phyloP scores from a whole-genome alignment of 2,888 invertebrate genomes.

The Neoascia interrupta region DNA sequence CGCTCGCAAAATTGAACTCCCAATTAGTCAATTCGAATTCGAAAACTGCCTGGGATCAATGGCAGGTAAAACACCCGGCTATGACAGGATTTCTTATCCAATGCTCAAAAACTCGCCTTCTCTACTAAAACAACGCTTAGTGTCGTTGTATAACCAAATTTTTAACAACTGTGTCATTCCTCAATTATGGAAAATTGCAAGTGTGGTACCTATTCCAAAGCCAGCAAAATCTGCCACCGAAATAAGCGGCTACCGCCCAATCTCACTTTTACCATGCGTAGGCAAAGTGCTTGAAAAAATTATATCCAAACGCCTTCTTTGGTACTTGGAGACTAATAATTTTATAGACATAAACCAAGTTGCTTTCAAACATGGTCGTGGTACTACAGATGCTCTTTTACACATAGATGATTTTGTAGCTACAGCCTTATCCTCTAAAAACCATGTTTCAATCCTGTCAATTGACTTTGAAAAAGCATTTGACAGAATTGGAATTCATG shows the following conservation, averaged over 20 bases:
- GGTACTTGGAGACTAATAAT: background rate
- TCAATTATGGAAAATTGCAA: background rate
- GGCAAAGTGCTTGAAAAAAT: background rate
- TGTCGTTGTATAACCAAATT: background rate
- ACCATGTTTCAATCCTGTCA: too few relatives aligned
- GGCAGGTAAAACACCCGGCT: background rate
- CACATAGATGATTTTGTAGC: too few relatives aligned
- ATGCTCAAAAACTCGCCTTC: background rate
- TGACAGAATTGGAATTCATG: too few relatives aligned
- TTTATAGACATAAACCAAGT: background rate
- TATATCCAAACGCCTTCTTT: background rate
- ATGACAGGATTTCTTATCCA: background rate
- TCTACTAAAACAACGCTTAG: background rate
- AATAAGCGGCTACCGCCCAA: background rate
- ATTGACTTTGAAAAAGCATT: too few relatives aligned
- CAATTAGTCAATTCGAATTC: background rate
- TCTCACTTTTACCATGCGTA: background rate
- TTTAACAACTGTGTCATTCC: too few relatives aligned
- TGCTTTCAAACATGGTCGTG: background rate
- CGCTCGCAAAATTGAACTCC: background rate
- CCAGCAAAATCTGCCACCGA: background rate
- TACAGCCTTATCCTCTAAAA: too few relatives aligned
- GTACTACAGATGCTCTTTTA: background rate
- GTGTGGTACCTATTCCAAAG: background rate
- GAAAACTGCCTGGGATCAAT: background rate